Evolutionary conservation across 2,797 vertebrate species (phyloP).

Genomic region (Dryobates pubescens): DNA sequence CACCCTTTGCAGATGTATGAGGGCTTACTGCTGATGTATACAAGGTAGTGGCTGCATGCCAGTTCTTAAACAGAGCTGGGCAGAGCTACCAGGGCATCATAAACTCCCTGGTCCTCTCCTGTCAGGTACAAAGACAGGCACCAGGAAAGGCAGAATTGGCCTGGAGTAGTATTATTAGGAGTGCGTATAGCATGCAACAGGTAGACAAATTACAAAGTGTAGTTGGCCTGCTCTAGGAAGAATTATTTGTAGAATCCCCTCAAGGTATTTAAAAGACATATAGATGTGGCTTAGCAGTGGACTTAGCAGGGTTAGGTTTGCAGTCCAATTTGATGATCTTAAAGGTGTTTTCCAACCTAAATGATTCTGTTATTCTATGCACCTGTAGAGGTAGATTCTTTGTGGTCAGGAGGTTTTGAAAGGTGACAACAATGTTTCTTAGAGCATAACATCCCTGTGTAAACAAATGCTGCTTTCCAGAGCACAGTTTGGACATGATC

Average conservation of each 20-base stretch:
- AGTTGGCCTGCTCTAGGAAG: not conserved
- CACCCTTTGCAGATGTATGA: not conserved
- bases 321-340: accelerated
- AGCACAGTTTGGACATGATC: not conserved
- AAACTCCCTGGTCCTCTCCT: accelerated
- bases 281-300: not conserved
- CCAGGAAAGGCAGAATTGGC: not conserved
- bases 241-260: not conserved
- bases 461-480: not conserved
- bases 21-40: not conserved
- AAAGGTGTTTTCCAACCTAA: not conserved
- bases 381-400: not conserved
- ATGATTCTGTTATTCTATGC: not conserved
- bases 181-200: not conserved
- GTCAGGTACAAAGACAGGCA: not conserved
- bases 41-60: not conserved
- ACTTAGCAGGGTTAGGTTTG: not conserved
- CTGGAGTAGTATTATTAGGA: not conserved
- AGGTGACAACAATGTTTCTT: not conserved
- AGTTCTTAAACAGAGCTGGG: accelerated
- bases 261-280: not conserved
- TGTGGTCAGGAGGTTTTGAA: not conserved
- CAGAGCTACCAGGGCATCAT: accelerated
- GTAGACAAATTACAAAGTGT: not conserved
- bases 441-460: not conserved